Percentiles rank a stretch among this genome's conserved stretches.
These are phyloP conservation scores for Siphamia tubifer DNA, from an alignment of 2,113 vertebrate genomes.

Conservation along the genomic window DNA sequence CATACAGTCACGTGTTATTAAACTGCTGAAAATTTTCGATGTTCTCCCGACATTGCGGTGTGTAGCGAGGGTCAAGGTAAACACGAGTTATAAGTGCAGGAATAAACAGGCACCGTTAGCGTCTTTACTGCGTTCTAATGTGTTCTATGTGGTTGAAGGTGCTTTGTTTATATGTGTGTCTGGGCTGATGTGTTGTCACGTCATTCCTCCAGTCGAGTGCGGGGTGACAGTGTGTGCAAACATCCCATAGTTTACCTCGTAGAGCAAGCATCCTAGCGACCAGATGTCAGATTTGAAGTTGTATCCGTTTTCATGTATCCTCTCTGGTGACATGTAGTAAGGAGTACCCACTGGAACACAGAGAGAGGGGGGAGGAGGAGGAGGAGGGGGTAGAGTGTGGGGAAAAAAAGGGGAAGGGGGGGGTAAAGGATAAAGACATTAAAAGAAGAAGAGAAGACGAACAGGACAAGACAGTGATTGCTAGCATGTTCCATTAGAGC, in stretches of 20 bases:
- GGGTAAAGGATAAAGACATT: neutral
- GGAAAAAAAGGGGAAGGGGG: neutral
- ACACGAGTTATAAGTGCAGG: neutral
- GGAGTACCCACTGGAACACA: slow-evolving; percentile 93
- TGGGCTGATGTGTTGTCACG: slow-evolving; percentile 24
- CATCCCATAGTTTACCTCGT: slow-evolving; percentile 85
- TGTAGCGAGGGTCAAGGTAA: neutral
- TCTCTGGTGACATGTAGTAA: slow-evolving; percentile 99
- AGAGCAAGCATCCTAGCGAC: slow-evolving; percentile 97
- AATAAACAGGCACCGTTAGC: neutral
- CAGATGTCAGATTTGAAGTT: slow-evolving; percentile 99
- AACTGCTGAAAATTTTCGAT: neutral
- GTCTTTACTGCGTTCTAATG: neutral
- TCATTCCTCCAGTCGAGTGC: slow-evolving; percentile 46
- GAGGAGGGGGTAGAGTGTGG: too few relatives aligned
- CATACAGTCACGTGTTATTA: neutral
- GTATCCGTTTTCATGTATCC: slow-evolving; percentile 98
- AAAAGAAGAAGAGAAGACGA: neutral
- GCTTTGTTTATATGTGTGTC: slow-evolving; percentile 37
- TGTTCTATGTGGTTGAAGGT: neutral
- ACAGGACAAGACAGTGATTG: slow-evolving; percentile 20
- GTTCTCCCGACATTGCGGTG: neutral
- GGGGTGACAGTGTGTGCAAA: slow-evolving; percentile 56
- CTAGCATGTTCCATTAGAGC: slow-evolving; percentile 47
- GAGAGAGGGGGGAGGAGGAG: neutral